phyloP scores from a whole-genome alignment of 2,888 invertebrate genomes.

The Kryphioiulus occultus region DNA sequence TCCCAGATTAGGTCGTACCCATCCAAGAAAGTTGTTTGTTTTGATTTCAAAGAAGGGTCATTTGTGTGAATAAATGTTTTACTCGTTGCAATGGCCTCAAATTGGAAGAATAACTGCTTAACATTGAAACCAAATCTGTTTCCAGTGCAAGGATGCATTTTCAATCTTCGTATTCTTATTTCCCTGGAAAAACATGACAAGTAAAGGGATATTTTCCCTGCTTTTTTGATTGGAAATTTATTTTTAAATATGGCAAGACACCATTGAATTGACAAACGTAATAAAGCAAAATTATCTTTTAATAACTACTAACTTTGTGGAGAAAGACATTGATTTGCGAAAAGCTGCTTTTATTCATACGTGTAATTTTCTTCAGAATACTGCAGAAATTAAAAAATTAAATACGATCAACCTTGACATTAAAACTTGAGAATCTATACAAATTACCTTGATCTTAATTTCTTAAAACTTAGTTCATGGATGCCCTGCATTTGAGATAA shows the following conservation, averaged over 20 bases:
- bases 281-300: too few species aligned
- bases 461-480: neutral
- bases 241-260: too few species aligned
- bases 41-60: neutral
- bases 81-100: slow-evolving; percentile 2
- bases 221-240: too few species aligned
- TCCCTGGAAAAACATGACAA: neutral
- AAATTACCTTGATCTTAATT: neutral
- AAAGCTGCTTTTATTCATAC: neutral
- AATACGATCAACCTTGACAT: neutral
- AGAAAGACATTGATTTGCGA: neutral
- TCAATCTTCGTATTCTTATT: neutral
- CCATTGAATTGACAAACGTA: too few species aligned
- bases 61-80: neutral
- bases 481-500: neutral
- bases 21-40: slow-evolving; percentile 16
- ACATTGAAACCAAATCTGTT: neutral
- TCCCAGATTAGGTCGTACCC: neutral
- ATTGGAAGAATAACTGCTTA: neutral
- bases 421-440: neutral
- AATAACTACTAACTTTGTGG: neutral
- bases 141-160: neutral
- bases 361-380: neutral
- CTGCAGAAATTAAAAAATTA: too few species aligned
- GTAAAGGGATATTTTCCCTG: too few species aligned